A percentile compares a stretch with the other conserved stretches of the same genome.
phyloP scores from a whole-genome alignment of 2,888 invertebrate genomes.

The Pseudoips prasinana region DNA sequence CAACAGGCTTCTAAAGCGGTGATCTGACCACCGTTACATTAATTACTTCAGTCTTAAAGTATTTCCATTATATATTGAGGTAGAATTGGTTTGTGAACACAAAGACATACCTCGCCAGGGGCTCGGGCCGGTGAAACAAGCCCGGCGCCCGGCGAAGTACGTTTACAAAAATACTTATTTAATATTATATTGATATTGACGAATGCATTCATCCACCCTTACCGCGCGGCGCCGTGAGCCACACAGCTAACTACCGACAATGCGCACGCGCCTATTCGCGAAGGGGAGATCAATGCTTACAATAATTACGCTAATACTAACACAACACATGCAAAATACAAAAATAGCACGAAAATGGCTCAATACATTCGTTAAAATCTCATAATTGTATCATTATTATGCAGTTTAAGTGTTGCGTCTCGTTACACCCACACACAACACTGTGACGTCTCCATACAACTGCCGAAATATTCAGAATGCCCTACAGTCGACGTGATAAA shows the following conservation, averaged over 20 bases:
- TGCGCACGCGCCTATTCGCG: slow-evolving; percentile 25
- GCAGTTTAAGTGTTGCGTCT: slow-evolving; percentile 64
- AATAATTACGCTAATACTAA: slow-evolving; percentile 63
- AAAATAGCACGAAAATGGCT: slow-evolving; percentile 76
- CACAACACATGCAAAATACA: slow-evolving; percentile 78
- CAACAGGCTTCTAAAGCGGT: slow-evolving; percentile 74
- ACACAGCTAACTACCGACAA: not conserved
- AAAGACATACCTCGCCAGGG: slow-evolving; percentile 29
- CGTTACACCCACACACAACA: slow-evolving; percentile 29
- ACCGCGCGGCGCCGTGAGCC: slow-evolving; percentile 10
- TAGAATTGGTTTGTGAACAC: slow-evolving; percentile 65
- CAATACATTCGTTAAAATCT: slow-evolving; percentile 68
- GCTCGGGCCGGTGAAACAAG: slow-evolving; percentile 27
- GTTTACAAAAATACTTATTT: slow-evolving; percentile 62
- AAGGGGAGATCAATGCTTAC: slow-evolving; percentile 50
- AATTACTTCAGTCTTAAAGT: slow-evolving; percentile 71
- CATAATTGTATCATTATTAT: slow-evolving; percentile 63
- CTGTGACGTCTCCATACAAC: slow-evolving; percentile 30
- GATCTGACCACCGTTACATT: slow-evolving; percentile 74
- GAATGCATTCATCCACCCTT: slow-evolving; percentile 52
- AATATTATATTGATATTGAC: slow-evolving; percentile 51
- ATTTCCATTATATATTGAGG: slow-evolving; percentile 60
- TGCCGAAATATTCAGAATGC: slow-evolving; percentile 40
- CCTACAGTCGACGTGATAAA: slow-evolving; percentile 44
- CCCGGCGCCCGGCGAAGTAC: slow-evolving; percentile 32